Evolutionary conservation across 2,888 invertebrate genomes (phyloP), one percentile per base, ranked within the genome.

Genomic region (Silvanus unidentatus): DNA sequence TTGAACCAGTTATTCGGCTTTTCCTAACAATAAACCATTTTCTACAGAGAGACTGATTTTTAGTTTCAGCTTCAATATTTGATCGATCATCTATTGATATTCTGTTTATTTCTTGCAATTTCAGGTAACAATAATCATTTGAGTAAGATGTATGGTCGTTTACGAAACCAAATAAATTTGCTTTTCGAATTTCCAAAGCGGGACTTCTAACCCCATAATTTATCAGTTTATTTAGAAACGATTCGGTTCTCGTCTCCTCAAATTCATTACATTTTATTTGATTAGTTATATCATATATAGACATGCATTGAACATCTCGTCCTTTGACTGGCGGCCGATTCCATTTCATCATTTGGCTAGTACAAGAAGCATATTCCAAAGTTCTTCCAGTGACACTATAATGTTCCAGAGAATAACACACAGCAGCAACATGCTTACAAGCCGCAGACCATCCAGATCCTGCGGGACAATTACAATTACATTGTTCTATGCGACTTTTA

Each of bases 381-480:
- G 32, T 4, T 32, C n/a, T 32, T 5, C 32, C 32, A 8, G 12
- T 3, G n/a, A 32, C n/a, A 32, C 10, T 8, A 28, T 37, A 43
- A 28, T 43, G 12, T 37, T 38, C 43, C 15, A 43, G 15, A 12
- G 39, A 43, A 39, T 39, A 43, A 43, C 27, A 43, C n/a, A 39
- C 29, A 22, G 43, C 43, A 38, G 29, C 38, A 9, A 43, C 29
- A 39, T 43, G 43, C 15, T 43, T 39, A n/a, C 43, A 43, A 14
- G 43, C 43, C 14, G 43, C 38, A 4, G 43, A 43, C 43, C 43
- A 43, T 9, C 30, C 37, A 37, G 14, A 12, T 11, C 43, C 27
- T 12, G 43, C 38, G 8, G 43, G 37, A 37, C 43, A 43, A 14
- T 14, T 15, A 35, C 43, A 43, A n/a, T 37, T 39, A 32, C 38